A percentile compares a stretch with the other conserved stretches of the same genome.
These are phyloP conservation scores for Eurypyga helias DNA, from an alignment of 2,113 vertebrate genomes.

Conservation along the genomic window DNA sequence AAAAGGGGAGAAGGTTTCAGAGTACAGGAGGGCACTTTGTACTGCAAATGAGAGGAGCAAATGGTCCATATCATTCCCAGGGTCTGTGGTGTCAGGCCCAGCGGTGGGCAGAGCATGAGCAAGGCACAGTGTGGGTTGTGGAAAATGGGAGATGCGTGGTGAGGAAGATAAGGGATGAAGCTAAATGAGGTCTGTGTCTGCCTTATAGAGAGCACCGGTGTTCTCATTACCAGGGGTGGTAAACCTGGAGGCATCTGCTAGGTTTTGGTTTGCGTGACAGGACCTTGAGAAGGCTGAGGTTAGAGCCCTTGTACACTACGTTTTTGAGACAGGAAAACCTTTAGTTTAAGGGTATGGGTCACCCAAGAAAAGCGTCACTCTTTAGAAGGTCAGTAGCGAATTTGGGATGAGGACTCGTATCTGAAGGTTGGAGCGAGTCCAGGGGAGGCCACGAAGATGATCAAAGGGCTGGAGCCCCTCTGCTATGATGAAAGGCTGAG, in stretches of 20 bases:
- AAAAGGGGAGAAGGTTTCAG: not conserved
- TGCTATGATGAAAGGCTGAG: too few relatives aligned
- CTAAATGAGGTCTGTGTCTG: not conserved
- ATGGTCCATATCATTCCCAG: fast-evolving
- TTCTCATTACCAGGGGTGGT: not conserved
- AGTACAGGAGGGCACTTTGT: not conserved
- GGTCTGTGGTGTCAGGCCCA: fast-evolving
- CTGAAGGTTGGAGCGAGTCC: too few relatives aligned
- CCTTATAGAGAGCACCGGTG: not conserved
- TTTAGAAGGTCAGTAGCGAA: not conserved
- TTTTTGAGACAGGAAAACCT: not conserved
- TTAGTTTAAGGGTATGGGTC: not conserved
- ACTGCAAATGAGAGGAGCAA: not conserved
- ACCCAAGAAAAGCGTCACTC: not conserved
- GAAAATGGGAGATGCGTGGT: not conserved
- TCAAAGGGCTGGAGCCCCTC: too few relatives aligned
- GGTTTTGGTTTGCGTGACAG: not conserved
- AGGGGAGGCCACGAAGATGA: too few relatives aligned
- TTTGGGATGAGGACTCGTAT: not conserved
- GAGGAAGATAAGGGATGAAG: not conserved
- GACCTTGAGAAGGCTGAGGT: not conserved
- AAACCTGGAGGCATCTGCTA: not conserved
- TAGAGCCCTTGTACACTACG: not conserved
- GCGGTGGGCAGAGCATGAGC: not conserved
- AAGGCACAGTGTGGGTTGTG: fast-evolving